Conservation (phyloP, 2,113 vertebrate genomes). For the Cochlearius cochlearius region DNA sequence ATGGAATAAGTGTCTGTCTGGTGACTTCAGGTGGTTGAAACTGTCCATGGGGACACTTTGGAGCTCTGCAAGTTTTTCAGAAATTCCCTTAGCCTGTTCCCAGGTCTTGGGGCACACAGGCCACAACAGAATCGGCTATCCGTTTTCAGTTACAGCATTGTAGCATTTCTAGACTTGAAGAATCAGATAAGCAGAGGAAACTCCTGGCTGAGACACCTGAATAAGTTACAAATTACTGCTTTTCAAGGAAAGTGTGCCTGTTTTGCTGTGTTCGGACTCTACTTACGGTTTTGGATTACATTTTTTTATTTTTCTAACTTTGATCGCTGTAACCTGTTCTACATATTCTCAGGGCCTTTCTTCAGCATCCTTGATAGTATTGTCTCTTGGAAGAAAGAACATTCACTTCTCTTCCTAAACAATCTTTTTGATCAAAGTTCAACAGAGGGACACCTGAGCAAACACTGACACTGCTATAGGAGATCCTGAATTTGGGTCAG, state of each 20-base stretch:
- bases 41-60: neutral
- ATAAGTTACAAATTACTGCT: neutral
- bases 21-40: neutral
- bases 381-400: neutral
- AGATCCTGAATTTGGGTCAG: neutral
- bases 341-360: neutral
- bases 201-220: neutral
- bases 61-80: neutral
- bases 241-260: neutral
- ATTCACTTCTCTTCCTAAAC: neutral
- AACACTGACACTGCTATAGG: neutral
- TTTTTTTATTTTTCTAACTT: neutral
- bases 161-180: neutral
- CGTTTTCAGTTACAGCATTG: neutral
- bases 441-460: neutral
- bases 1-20: neutral
- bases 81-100: neutral
- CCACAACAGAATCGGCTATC: neutral
- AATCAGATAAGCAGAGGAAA: neutral
- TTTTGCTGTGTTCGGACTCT: neutral
- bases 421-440: neutral
- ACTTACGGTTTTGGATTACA: rapidly evolving
- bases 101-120: neutral
- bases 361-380: neutral
- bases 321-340: neutral